Percentiles rank a stretch among this genome's conserved stretches.
Evolutionary conservation across 2,113 vertebrate genomes (phyloP).

Genomic region (Progne subis): DNA sequence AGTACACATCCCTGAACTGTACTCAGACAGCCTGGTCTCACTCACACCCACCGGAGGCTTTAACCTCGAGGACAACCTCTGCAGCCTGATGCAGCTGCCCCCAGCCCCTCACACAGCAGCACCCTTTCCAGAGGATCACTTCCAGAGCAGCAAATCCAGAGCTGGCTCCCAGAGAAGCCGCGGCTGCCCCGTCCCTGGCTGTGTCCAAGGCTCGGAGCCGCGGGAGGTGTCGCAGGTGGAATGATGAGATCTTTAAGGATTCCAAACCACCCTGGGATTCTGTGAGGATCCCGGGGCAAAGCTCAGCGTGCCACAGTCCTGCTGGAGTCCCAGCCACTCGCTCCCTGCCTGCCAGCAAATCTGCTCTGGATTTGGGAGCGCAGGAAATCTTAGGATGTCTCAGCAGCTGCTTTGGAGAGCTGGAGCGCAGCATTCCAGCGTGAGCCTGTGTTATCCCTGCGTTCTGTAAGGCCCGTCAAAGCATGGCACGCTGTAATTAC

Average conservation of each 20-base stretch:
- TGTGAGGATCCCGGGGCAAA: not conserved
- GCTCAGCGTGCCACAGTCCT: not conserved
- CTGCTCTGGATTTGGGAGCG: not conserved
- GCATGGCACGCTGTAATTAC: conserved; percentile 8
- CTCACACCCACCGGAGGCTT: not conserved
- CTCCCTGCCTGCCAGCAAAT: not conserved
- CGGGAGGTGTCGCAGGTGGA: not conserved
- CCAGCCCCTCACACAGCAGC: not conserved
- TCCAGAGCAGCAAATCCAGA: not conserved
- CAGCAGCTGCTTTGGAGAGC: not conserved
- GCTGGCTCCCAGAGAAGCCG: not conserved
- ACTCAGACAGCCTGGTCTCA: not conserved
- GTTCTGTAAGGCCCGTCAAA: conserved; percentile 1
- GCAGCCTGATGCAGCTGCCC: not conserved
- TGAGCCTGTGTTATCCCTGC: not conserved
- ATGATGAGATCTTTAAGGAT: not conserved
- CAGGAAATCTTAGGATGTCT: not conserved
- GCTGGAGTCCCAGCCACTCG: not conserved
- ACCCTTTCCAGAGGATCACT: not conserved
- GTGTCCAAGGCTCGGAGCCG: not conserved
- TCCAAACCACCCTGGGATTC: not conserved
- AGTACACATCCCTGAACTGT: accelerated
- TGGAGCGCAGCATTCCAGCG: not conserved
- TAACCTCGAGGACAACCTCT: too few species aligned
- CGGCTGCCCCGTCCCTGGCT: not conserved